These are phyloP conservation scores for Champsocephalus gunnari DNA, from an alignment of 2,797 vertebrate genomes.

Conservation along the genomic window DNA sequence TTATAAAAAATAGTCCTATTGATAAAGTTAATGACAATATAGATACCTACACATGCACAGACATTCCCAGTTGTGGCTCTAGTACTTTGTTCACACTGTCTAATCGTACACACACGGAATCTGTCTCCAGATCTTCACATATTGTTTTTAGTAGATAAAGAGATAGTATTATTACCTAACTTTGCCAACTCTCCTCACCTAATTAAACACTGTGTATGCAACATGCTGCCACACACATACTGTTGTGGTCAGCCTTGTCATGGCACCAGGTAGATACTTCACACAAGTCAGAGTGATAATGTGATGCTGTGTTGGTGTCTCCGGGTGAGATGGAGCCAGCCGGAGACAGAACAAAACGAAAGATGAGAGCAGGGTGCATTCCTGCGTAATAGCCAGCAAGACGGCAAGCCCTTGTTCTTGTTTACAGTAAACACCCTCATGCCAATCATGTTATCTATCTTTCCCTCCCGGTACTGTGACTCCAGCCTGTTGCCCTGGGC, in stretches of 20 bases:
- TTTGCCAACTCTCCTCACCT: neutral
- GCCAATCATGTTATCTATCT: slow-evolving; percentile 67
- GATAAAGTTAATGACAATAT: neutral
- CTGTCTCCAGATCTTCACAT: neutral
- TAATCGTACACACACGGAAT: neutral
- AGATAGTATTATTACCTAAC: neutral
- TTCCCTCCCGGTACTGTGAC: slow-evolving; percentile 50
- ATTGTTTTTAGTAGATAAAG: neutral
- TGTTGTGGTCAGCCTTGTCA: slow-evolving; percentile 18
- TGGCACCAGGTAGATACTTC: slow-evolving; percentile 38
- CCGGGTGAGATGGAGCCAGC: neutral
- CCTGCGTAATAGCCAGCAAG: slow-evolving; percentile 70
- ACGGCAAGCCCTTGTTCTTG: slow-evolving; percentile 67
- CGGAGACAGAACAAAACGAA: slow-evolving; percentile 25
- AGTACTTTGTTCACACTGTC: neutral
- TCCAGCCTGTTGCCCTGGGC: slow-evolving; percentile 60
- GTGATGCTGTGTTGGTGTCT: slow-evolving; percentile 43
- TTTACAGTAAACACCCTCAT: slow-evolving; percentile 79
- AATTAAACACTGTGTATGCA: slow-evolving; percentile 22
- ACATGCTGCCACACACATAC: slow-evolving; percentile 16
- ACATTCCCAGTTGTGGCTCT: neutral
- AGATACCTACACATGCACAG: neutral
- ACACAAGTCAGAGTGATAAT: slow-evolving; percentile 38
- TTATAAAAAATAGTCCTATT: neutral
- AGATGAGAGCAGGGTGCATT: slow-evolving; percentile 71